Evolutionary conservation across 1,140 invertebrate species (phyloP).

Genomic region (Diorhabda carinulata): DNA sequence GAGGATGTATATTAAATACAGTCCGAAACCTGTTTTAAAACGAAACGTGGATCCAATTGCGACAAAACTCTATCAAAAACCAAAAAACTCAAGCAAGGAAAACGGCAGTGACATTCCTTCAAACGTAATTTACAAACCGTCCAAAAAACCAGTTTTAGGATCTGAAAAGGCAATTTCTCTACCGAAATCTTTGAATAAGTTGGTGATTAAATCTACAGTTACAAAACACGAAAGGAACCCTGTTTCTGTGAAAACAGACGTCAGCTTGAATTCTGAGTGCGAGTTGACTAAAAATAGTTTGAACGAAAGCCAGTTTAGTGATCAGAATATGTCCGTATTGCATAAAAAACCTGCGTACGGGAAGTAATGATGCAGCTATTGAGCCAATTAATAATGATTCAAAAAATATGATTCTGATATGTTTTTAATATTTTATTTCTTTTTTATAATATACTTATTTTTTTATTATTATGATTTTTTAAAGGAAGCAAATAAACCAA

Average conservation of each 20-base stretch:
- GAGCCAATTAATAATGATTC: no score
- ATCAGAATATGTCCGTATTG: not conserved
- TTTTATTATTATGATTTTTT: no score
- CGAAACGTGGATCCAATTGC: not conserved
- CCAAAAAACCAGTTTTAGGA: not conserved
- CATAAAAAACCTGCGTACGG: not conserved
- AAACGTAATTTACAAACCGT: constrained; percentile 15
- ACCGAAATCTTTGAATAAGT: constrained; percentile 10
- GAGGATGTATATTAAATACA: constrained; percentile 16
- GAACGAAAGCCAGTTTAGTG: not conserved
- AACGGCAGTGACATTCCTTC: constrained; percentile 2
- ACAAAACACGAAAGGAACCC: constrained; percentile 6
- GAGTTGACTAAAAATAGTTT: not conserved
- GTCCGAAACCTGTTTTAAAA: constrained; percentile 7
- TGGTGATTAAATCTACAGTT: constrained; percentile 8
- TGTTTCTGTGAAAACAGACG: not conserved
- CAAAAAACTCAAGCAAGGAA: constrained; percentile 7
- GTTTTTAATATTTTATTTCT: no score
- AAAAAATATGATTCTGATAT: no score
- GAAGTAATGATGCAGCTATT: not conserved
- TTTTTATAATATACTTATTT: no score
- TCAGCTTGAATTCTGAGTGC: not conserved
- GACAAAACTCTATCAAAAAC: not conserved
- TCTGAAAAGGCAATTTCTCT: constrained; percentile 8
- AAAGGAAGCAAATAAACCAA: no score